Percentiles rank a stretch among this genome's conserved stretches.
These are phyloP conservation scores for Zalophus californianus DNA, from an alignment of 2,797 vertebrate genomes.

Conservation along the genomic window DNA sequence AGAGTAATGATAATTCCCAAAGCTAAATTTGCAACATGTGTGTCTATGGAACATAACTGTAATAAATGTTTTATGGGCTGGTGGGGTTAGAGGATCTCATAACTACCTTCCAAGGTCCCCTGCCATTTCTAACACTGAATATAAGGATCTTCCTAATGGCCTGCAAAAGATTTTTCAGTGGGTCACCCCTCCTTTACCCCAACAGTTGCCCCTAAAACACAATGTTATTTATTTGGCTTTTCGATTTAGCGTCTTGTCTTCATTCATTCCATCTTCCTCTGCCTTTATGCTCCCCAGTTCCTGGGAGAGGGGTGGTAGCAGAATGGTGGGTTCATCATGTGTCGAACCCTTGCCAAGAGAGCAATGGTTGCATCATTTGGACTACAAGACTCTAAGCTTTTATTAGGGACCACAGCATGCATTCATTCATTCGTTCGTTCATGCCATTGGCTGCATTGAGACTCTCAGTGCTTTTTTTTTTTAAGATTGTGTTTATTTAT, in stretches of 20 bases:
- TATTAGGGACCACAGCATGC: background rate
- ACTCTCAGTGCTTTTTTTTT: background rate
- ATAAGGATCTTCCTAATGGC: conserved; percentile 42
- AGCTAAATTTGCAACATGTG: conserved; percentile 46
- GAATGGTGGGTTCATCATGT: background rate
- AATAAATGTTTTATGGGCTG: conserved; percentile 49
- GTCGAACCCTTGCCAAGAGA: conserved; percentile 1
- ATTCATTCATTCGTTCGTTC: background rate
- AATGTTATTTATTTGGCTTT: conserved; percentile 28
- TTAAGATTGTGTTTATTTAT: no score
- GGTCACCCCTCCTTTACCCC: background rate
- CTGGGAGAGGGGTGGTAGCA: background rate
- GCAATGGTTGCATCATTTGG: background rate
- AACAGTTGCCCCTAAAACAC: background rate
- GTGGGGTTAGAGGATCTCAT: background rate
- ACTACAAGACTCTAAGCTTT: background rate
- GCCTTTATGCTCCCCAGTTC: background rate
- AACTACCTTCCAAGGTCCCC: conserved; percentile 23
- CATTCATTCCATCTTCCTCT: background rate
- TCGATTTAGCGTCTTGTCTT: conserved; percentile 7
- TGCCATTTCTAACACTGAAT: conserved; percentile 36
- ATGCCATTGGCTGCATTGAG: background rate
- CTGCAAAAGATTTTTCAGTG: background rate
- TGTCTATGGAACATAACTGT: conserved; percentile 32
- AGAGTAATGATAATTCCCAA: conserved; percentile 46